A percentile compares a stretch with the other conserved stretches of the same genome.
These are phyloP conservation scores for Forbesichthys papilliferus DNA, from an alignment of 2,113 vertebrate genomes.

Conservation along the genomic window DNA sequence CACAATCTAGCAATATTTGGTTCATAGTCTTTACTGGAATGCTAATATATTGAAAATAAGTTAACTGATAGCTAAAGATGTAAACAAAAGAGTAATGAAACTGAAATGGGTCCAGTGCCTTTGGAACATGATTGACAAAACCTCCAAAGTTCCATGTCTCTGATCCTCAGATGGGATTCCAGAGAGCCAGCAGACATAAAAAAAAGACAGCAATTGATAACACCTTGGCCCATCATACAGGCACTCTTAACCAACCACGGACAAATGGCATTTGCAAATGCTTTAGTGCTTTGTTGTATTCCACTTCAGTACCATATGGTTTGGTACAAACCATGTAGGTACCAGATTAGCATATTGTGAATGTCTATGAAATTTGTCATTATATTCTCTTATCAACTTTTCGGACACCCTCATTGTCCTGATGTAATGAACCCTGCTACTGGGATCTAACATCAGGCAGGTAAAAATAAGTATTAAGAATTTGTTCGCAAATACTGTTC, in stretches of 20 bases:
- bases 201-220: slow-evolving; percentile 38
- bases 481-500: slow-evolving; percentile 23
- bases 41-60: slow-evolving; percentile 52
- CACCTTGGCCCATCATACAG: slow-evolving; percentile 64
- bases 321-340: too few species aligned
- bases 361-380: too few species aligned
- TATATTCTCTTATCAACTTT: too few species aligned
- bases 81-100: slow-evolving; percentile 27
- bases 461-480: not conserved
- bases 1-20: slow-evolving; percentile 64
- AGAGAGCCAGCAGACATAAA: slow-evolving; percentile 36
- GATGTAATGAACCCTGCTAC: slow-evolving; percentile 27
- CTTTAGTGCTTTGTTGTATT: slow-evolving; percentile 8
- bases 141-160: slow-evolving; percentile 62
- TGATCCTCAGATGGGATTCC: slow-evolving; percentile 47
- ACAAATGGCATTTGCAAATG: slow-evolving; percentile 28
- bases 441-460: not conserved
- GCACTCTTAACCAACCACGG: slow-evolving; percentile 38
- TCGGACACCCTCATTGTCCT: slow-evolving; percentile 8
- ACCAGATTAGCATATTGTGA: too few species aligned
- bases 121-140: slow-evolving; percentile 32
- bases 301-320: not conserved
- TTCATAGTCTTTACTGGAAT: slow-evolving; percentile 67
- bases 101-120: not conserved
- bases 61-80: slow-evolving; percentile 24